Conservation (phyloP, 2,113 vertebrate genomes). For the Aix galericulata region DNA sequence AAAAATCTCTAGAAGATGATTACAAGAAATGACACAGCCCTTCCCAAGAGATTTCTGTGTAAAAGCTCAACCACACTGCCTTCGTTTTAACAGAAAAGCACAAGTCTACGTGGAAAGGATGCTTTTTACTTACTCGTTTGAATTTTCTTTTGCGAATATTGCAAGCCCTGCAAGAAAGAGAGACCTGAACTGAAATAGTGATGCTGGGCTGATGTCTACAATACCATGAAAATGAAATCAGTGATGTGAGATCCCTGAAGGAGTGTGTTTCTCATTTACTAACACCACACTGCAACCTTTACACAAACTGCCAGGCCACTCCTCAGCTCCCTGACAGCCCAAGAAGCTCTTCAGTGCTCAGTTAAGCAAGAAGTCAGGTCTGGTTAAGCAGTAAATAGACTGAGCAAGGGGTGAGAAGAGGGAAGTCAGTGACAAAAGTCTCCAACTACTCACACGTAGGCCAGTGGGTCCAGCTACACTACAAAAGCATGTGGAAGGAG, state of each 20-base stretch:
- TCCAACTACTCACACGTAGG: not conserved
- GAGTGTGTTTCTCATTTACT: not conserved
- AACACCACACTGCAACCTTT: not conserved
- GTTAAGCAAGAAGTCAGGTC: not conserved
- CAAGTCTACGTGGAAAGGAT: not conserved
- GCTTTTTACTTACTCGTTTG: conserved; percentile 72
- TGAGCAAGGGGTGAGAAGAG: not conserved
- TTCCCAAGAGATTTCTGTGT: not conserved
- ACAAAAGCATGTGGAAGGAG: not conserved
- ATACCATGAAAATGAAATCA: not conserved
- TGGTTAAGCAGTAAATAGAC: not conserved
- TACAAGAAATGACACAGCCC: not conserved
- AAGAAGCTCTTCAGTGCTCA: no score
- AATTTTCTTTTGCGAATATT: conserved; percentile 71
- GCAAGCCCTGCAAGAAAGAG: conserved; percentile 69
- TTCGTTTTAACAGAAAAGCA: not conserved
- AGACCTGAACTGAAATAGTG: not conserved
- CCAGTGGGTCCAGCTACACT: not conserved
- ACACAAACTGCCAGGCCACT: not conserved
- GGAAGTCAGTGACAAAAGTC: not conserved
- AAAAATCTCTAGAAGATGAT: not conserved
- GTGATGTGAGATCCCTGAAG: not conserved
- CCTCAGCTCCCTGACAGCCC: not conserved
- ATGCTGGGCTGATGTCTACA: not conserved
- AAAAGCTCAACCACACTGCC: not conserved